These are phyloP conservation scores for Pedicia rivosa DNA, from an alignment of 2,888 invertebrate species.

Conservation along the genomic window DNA sequence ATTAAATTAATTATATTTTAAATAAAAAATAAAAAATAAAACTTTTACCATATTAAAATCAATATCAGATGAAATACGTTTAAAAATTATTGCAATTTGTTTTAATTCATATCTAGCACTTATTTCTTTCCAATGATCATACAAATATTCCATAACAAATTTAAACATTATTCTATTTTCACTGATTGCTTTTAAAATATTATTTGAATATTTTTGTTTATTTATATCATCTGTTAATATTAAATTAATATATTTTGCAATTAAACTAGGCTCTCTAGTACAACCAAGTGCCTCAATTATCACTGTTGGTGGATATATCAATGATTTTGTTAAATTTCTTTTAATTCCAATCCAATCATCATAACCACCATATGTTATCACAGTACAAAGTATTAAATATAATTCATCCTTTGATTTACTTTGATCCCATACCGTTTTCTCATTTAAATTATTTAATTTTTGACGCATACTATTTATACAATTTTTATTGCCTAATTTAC, in stretches of 20 bases:
- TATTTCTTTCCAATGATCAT: conserved; percentile 4
- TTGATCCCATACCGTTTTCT: background rate
- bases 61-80: conserved; percentile 7
- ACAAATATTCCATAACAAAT: conserved; percentile 8
- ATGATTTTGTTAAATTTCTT: background rate
- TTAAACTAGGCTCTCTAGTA: background rate
- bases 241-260: conserved; percentile 2
- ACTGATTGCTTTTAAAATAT: conserved; percentile 5
- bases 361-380: conserved; percentile 8
- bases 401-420: conserved; percentile 8
- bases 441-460: background rate
- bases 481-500: background rate
- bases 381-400: conserved; percentile 7
- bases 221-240: background rate
- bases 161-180: conserved; percentile 9
- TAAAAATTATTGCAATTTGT: conserved; percentile 6
- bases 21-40: background rate
- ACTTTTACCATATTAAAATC: conserved; percentile 7
- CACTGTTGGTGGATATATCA: background rate
- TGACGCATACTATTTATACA: background rate
- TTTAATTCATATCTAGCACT: conserved; percentile 3
- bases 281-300: conserved; percentile 2
- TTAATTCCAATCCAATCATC: conserved; percentile 7
- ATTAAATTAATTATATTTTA: background rate
- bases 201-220: conserved; percentile 1